phyloP scores from a whole-genome alignment of 2,797 vertebrate genomes.

The Aldrovandia affinis region DNA sequence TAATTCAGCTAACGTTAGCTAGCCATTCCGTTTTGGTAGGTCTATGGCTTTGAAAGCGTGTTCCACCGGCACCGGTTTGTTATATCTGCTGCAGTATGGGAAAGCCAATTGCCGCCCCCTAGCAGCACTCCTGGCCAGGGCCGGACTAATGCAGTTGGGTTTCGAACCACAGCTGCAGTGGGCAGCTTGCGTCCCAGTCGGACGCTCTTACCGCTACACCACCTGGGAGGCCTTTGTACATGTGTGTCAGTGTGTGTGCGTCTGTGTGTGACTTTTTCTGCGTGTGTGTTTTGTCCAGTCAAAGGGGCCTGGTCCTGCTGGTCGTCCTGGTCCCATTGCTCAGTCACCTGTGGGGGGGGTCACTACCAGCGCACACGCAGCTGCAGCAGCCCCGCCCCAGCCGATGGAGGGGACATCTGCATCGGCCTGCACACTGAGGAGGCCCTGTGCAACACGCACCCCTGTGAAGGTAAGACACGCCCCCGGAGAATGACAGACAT shows the following conservation, averaged over 20 bases:
- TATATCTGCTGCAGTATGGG: too few species aligned
- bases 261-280: constrained; percentile 46
- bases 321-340: constrained; percentile 95
- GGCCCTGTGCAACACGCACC: constrained; percentile 92
- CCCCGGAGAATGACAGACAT: neutral
- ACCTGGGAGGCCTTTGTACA: too few species aligned
- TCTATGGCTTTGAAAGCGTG: too few species aligned
- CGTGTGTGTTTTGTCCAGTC: constrained; percentile 68
- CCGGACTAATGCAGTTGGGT: too few species aligned
- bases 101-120: too few species aligned
- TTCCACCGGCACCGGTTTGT: too few species aligned
- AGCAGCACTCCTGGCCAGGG: too few species aligned
- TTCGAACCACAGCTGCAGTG: too few species aligned
- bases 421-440: constrained; percentile 97
- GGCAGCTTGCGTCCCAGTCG: too few species aligned
- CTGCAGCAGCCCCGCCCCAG: constrained; percentile 85
- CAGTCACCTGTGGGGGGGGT: constrained; percentile 91
- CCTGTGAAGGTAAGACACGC: constrained; percentile 85
- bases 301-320: constrained; percentile 96
- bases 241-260: constrained; percentile 30
- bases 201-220: too few species aligned
- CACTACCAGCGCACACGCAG: constrained; percentile 95
- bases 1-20: too few species aligned
- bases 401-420: constrained; percentile 91
- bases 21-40: too few species aligned